Evolutionary conservation across 2,888 invertebrate genomes (phyloP), one percentile per base, ranked within the genome.

Genomic region (Strigamia transsilvanica): DNA sequence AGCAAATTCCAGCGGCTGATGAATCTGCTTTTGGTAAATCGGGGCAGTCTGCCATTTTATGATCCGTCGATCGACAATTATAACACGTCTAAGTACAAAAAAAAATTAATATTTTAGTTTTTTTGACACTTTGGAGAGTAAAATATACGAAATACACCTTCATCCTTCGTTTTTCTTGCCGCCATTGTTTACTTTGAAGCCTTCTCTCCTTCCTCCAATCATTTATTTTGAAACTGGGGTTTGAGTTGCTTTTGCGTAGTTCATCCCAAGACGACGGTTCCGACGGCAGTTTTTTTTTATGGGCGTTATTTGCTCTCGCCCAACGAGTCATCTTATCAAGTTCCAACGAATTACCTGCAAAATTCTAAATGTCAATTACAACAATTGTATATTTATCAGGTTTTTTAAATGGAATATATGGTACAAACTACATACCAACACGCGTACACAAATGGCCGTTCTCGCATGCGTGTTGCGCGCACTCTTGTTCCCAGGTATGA

Each of bases 1-100:
- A 88, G 83, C 88, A 88, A 78, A 88, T 87, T 0, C 87, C 87
- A 12, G 86, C 85, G 41, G 79, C 41, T 41, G 32, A 32, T 56
- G 56, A 56, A 5, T 42, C 42, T 23, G 23, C 51, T 27, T 32
- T 73, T 15, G 73, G 73, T 13, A 73, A 73, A 27, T 12, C 32
- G 15, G 80, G 80, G 13, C 80, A 80, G n/a, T 80, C 32, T n/a
- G 80, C 80, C 1, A 80, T 21, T 27, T 9, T 13, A 51, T 80
- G 80, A 23, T 23, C 34, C 23, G 27, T 42, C 32, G 41, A 32
- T 51, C 80, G 18, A 23, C 80, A 80, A 10, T 51, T 42, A 15
- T 27, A 80, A 80, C 80, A 80, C 15, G 32, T 15, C 80, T 80
- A 23, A 38, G 23, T n/a, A 34, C 34, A 79, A 41, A n/a, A 38